Evolutionary conservation across 2,113 vertebrate species (phyloP).

Genomic region (Takifugu flavidus): DNA sequence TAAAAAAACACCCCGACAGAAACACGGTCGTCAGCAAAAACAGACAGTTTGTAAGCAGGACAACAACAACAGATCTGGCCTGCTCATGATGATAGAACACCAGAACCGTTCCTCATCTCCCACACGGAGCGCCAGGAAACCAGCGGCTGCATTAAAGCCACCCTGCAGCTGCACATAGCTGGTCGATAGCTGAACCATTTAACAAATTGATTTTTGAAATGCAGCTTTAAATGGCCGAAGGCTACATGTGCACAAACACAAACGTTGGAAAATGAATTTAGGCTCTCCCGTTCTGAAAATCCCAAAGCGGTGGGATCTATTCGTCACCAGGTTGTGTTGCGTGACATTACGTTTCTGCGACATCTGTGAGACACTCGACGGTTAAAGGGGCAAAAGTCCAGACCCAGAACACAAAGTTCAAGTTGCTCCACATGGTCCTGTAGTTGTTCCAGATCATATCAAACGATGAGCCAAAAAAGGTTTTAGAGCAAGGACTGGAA

Average conservation of each 20-base stretch:
- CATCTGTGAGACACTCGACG: background rate
- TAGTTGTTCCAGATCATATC: no score
- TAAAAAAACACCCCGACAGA: constrained; percentile 36
- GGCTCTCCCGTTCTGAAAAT: constrained; percentile 2
- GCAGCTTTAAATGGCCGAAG: constrained; percentile 46
- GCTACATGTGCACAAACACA: constrained; percentile 16
- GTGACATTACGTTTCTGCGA: constrained; percentile 6
- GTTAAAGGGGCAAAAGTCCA: no score
- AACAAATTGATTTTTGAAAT: constrained; percentile 61
- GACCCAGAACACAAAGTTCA: no score
- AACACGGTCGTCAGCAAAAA: constrained; percentile 5
- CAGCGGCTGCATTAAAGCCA: constrained; percentile 28
- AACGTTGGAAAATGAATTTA: constrained; percentile 21
- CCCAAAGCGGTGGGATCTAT: constrained; percentile 8
- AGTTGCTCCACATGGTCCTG: no score
- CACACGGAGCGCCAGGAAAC: constrained; percentile 21
- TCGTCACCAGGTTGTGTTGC: background rate
- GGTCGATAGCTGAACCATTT: constrained; percentile 60
- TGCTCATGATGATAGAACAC: constrained; percentile 1
- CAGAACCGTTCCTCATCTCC: constrained; percentile 32
- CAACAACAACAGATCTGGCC: constrained; percentile 12
- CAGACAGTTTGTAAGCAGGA: constrained; percentile 2
- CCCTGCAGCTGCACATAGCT: constrained; percentile 1
- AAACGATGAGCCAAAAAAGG: no score
- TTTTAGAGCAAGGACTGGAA: no score